phyloP scores from a whole-genome alignment of 2,113 vertebrate genomes.

The Leucopsar rothschildi region DNA sequence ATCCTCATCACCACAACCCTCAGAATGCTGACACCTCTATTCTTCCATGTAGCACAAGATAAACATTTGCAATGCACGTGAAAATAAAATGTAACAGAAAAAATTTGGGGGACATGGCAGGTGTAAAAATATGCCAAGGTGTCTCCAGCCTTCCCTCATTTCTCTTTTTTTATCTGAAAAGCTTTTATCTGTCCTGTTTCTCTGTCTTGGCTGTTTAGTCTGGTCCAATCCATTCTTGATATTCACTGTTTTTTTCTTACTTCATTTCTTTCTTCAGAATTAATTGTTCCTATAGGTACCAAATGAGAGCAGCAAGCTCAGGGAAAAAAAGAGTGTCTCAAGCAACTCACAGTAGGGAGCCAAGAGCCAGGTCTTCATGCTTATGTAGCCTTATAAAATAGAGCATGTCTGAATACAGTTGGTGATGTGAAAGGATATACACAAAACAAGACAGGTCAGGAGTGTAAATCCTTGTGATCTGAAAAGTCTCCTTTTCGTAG shows the following conservation, averaged over 20 bases:
- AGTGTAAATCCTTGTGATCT: background rate
- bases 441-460: background rate
- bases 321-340: background rate
- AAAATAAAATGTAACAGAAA: background rate
- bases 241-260: background rate
- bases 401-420: background rate
- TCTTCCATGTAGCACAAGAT: background rate
- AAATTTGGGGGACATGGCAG: accelerated
- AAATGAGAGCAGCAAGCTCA: background rate
- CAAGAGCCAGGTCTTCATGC: background rate
- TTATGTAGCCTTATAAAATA: background rate
- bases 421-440: background rate
- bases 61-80: background rate
- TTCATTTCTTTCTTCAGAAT: background rate
- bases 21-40: background rate
- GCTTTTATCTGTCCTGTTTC: background rate
- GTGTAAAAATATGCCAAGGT: background rate
- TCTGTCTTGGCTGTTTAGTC: background rate
- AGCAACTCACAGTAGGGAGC: background rate
- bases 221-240: background rate
- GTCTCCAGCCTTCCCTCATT: background rate
- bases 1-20: too few species aligned
- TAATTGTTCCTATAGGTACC: background rate
- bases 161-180: background rate
- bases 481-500: background rate